A percentile compares a stretch with the other conserved stretches of the same genome.
Conservation (phyloP, 1,140 invertebrate species). For the Coenobita brevimanus region DNA sequence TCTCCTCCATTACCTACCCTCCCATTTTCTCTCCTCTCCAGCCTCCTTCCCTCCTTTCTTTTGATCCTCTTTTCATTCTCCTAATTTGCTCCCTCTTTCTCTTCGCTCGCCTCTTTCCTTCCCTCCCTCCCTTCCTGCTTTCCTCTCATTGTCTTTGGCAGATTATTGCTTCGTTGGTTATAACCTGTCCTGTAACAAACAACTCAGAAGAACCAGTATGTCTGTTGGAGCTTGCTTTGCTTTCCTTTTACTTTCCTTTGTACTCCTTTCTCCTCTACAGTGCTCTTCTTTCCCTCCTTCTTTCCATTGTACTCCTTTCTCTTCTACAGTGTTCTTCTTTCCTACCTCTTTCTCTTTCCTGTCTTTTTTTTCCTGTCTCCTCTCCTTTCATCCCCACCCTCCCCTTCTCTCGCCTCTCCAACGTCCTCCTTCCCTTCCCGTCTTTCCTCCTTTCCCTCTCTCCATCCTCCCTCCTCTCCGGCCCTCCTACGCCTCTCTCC, state of each 20-base stretch:
- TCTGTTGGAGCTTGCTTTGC: not conserved
- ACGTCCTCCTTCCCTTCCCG: not conserved
- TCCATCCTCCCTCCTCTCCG: not conserved
- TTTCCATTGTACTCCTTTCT: not conserved
- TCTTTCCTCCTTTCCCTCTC: conserved; percentile 6
- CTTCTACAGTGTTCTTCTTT: not conserved
- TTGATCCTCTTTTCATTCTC: not conserved
- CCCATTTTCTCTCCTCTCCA: too few relatives aligned
- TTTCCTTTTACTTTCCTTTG: not conserved
- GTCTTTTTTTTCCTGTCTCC: not conserved
- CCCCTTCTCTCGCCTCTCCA: not conserved
- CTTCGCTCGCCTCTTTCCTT: not conserved
- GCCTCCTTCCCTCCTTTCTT: not conserved
- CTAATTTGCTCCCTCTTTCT: not conserved
- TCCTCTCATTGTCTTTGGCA: not conserved
- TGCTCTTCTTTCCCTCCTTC: not conserved
- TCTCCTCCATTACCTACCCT: too few relatives aligned
- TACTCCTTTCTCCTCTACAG: not conserved
- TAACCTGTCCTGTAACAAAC: too few relatives aligned
- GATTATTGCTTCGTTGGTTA: too few relatives aligned
- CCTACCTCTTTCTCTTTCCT: not conserved
- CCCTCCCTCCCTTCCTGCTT: not conserved
- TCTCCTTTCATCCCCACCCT: not conserved
- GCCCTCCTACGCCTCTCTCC: not conserved
- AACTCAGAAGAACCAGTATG: too few relatives aligned